Base-by-base conservation (phyloP, 2,888 invertebrate genomes). In the Napeogenes sylphis region DNA sequence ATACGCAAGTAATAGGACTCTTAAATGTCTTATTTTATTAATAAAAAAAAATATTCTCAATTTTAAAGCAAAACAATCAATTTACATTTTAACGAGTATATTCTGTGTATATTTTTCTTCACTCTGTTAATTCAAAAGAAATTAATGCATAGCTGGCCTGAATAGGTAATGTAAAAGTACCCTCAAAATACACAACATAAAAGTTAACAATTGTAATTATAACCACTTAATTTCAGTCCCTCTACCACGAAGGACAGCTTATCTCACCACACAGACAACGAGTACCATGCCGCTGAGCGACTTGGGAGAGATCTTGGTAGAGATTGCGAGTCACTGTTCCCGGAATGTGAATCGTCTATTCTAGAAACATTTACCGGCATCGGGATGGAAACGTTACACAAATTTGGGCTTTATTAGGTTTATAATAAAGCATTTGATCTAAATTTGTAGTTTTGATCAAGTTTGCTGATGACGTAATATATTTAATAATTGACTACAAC, bases 241-340 rank as follows among this genome's bases (percentile, higher is more conserved):
- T 95, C 95, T 14, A 90, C 93, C 42, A 95, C 95, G 0, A 87
- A 82, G 33, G 95, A 95, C 73, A 73, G 82, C 0, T 75, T 94
- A 30, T 92, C 93, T 4, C 92, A 93, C 65, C 92, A 94, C 77
- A 90, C 91, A 0, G 94, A 95, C 81, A 93, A 93, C 69, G 95
- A 95, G 77, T 95, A 95, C 79, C 92, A 93, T 58, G 93, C 94
- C 3, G 95, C 95, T 0, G 95, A 96, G 79, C 83, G 91, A 63
- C 79, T 94, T 4, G 95, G 95, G 30, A 55, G 69, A n/a, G 58
- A 87, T 64, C 77, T 77, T 0, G 91, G 87, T 33, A 85, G 86
- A 54, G 92, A 82, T 69, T 91, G 94, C 73, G 92, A 92, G 71
- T 81, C 82, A 42, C 77, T 93, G 68, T 94, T 93, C 82, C 93